phyloP scores from a whole-genome alignment of 2,888 invertebrate species.

The Malacosoma neustria region DNA sequence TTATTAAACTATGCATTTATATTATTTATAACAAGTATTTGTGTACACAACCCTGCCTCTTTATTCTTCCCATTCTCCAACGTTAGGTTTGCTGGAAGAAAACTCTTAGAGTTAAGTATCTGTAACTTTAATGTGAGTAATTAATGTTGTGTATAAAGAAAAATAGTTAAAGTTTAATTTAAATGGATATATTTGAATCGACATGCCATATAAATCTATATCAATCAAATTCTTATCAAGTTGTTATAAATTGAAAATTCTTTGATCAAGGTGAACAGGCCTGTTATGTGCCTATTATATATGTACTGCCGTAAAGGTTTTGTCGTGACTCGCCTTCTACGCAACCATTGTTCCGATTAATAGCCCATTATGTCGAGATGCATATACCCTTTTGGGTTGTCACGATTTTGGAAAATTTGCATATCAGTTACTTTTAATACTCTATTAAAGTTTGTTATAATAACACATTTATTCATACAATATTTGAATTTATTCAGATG shows the following conservation, averaged over 20 bases:
- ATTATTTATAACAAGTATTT: too few relatives aligned
- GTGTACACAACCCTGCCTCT: too few relatives aligned
- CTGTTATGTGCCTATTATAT: not conserved
- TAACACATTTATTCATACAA: not conserved
- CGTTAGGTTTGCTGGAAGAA: too few relatives aligned
- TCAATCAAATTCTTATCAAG: not conserved
- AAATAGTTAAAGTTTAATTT: not conserved
- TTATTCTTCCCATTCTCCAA: too few relatives aligned
- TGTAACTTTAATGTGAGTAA: too few relatives aligned
- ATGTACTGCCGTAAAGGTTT: not conserved
- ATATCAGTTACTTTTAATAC: not conserved
- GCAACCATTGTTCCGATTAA: constrained; percentile 29
- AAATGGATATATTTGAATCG: not conserved
- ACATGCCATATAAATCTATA: not conserved
- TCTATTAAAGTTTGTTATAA: not conserved
- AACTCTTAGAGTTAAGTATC: too few relatives aligned
- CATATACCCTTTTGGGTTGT: constrained; percentile 16
- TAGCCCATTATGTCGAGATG: constrained; percentile 25
- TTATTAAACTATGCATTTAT: too few relatives aligned
- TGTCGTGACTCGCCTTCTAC: constrained; percentile 36
- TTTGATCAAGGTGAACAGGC: constrained; percentile 25
- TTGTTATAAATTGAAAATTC: constrained; percentile 13
- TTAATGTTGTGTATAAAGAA: too few relatives aligned
- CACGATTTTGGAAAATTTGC: constrained; percentile 4
- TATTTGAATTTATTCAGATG: too few relatives aligned